Evolutionary conservation across 2,888 invertebrate species (phyloP).

Genomic region (Ctena decussata): DNA sequence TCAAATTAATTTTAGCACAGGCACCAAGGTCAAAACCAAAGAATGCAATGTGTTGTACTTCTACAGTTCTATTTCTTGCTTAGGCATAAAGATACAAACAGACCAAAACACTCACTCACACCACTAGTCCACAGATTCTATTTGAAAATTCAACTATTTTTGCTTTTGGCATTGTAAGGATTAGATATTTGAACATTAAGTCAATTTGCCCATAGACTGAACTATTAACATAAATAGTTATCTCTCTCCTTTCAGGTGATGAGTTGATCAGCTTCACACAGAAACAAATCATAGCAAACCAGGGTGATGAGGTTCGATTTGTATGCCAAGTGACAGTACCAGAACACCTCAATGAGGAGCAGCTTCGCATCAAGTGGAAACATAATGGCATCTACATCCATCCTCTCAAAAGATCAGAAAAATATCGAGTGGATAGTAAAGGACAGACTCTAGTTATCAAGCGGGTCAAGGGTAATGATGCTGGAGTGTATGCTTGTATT

Average conservation of each 20-base stretch:
- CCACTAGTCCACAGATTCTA: no score
- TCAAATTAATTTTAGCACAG: no score
- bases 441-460: constrained; percentile 74
- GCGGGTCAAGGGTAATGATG: constrained; percentile 69
- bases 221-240: no score
- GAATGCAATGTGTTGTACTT: no score
- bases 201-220: no score
- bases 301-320: constrained; percentile 54
- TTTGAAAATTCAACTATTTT: no score
- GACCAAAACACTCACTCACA: no score
- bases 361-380: constrained; percentile 75
- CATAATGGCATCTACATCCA: constrained; percentile 71
- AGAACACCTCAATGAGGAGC: constrained; percentile 40
- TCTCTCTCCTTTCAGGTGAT: constrained; percentile 52
- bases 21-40: no score
- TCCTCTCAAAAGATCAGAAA: constrained; percentile 57
- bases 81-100: no score
- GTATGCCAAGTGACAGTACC: constrained; percentile 46
- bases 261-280: constrained; percentile 44
- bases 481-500: constrained; percentile 78
- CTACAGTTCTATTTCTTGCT: no score
- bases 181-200: no score
- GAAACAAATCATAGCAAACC: constrained; percentile 48
- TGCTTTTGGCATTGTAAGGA: no score
- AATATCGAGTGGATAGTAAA: constrained; percentile 67